Percentiles rank a stretch among this genome's conserved stretches.
Evolutionary conservation across 2,888 invertebrate genomes (phyloP).

Genomic region (Neoascia interrupta): DNA sequence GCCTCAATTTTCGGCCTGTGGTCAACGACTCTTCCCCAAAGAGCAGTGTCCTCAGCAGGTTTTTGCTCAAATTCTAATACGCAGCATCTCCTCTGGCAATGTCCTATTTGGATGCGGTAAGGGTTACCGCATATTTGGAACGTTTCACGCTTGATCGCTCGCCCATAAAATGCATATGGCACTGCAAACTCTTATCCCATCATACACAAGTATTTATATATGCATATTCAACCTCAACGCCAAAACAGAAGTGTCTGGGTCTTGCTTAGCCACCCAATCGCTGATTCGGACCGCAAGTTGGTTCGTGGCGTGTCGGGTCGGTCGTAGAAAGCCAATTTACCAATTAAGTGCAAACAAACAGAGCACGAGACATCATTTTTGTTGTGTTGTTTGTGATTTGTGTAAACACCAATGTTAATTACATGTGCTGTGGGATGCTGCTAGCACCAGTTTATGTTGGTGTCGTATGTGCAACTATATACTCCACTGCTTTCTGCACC

Average conservation of each 20-base stretch:
- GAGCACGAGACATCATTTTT: constrained; percentile 66
- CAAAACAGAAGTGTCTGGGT: constrained; percentile 3
- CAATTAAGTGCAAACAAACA: constrained; percentile 69
- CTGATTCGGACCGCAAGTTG: constrained; percentile 63
- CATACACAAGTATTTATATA: background rate
- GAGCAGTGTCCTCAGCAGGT: constrained; percentile 57
- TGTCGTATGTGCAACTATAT: background rate
- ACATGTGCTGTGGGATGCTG: constrained; percentile 55
- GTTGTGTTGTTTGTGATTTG: constrained; percentile 63
- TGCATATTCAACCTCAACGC: constrained; percentile 29
- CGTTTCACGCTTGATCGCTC: constrained; percentile 68
- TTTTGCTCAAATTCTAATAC: constrained; percentile 49
- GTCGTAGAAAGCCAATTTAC: constrained; percentile 68
- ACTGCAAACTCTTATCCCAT: constrained; percentile 4
- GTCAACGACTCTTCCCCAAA: constrained; percentile 46
- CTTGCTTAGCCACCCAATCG: constrained; percentile 44
- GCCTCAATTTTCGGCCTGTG: constrained; percentile 61
- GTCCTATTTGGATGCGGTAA: constrained; percentile 56
- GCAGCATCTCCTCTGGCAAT: constrained; percentile 64
- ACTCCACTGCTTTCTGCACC: background rate
- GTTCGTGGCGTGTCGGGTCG: constrained; percentile 62
- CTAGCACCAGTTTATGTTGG: background rate
- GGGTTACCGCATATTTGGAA: constrained; percentile 65
- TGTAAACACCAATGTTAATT: constrained; percentile 69
- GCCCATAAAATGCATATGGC: constrained; percentile 68